Percentiles rank a stretch among this genome's conserved stretches.
Conservation (phyloP, 2,113 vertebrate genomes). For the Lophura nycthemera region DNA sequence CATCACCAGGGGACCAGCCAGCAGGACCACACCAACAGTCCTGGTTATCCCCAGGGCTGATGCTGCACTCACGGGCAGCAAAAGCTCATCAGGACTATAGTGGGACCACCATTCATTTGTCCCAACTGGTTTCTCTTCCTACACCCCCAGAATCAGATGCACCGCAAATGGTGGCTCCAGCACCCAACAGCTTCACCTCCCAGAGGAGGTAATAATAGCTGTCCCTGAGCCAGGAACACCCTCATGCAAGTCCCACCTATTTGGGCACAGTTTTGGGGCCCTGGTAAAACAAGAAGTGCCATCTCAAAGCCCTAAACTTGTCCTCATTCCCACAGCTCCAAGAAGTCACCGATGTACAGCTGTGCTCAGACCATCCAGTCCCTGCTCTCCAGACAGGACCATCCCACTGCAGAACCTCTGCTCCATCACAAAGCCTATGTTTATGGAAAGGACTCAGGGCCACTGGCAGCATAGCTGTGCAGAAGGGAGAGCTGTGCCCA, state of each 20-base stretch:
- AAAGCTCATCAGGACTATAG: neutral
- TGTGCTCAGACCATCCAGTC: neutral
- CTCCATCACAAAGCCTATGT: neutral
- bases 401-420: neutral
- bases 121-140: neutral
- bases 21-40: neutral
- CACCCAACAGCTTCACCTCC: neutral
- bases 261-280: neutral
- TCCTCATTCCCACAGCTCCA: neutral
- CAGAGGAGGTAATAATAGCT: neutral
- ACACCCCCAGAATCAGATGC: neutral
- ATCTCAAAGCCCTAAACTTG: neutral
- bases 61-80: neutral
- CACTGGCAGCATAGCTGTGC: rapidly evolving
- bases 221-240: neutral
- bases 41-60: neutral
- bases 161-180: neutral
- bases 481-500: neutral
- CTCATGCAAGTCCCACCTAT: neutral
- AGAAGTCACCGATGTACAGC: neutral
- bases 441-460: neutral
- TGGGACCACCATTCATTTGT: neutral
- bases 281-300: neutral
- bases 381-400: neutral
- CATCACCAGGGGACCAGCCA: neutral